Percentiles rank a stretch among this genome's conserved stretches.
phyloP scores from a whole-genome alignment of 2,113 vertebrate species.

The Rallus limicola region DNA sequence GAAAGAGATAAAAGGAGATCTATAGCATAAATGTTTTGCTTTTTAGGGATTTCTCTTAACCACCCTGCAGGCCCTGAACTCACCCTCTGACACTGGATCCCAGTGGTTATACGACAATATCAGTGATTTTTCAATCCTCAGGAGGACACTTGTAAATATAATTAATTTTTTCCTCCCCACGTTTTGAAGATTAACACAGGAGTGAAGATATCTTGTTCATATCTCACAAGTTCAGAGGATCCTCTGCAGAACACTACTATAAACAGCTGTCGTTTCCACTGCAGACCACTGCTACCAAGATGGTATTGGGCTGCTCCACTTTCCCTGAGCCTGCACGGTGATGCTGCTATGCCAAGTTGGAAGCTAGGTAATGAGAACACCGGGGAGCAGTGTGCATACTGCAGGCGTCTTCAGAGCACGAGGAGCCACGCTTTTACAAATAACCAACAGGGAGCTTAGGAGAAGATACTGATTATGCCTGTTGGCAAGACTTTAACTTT shows the following conservation, averaged over 20 bases:
- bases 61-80: background rate
- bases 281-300: background rate
- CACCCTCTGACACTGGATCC: background rate
- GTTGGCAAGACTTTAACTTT: background rate
- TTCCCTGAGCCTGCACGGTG: background rate
- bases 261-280: background rate
- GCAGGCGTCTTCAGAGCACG: background rate
- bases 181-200: background rate
- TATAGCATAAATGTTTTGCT: background rate
- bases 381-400: background rate
- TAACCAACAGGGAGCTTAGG: background rate
- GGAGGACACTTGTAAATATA: background rate
- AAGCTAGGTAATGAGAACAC: background rate
- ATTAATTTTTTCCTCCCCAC: background rate
- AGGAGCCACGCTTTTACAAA: background rate
- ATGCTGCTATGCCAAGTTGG: background rate
- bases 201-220: background rate
- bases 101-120: background rate
- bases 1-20: background rate
- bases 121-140: background rate
- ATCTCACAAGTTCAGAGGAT: background rate
- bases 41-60: background rate
- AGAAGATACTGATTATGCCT: background rate
- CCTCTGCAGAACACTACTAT: background rate
- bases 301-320: background rate